A percentile compares a stretch with the other conserved stretches of the same genome.
Evolutionary conservation across 2,888 invertebrate species (phyloP).

Genomic region (Toxonevra muliebris): DNA sequence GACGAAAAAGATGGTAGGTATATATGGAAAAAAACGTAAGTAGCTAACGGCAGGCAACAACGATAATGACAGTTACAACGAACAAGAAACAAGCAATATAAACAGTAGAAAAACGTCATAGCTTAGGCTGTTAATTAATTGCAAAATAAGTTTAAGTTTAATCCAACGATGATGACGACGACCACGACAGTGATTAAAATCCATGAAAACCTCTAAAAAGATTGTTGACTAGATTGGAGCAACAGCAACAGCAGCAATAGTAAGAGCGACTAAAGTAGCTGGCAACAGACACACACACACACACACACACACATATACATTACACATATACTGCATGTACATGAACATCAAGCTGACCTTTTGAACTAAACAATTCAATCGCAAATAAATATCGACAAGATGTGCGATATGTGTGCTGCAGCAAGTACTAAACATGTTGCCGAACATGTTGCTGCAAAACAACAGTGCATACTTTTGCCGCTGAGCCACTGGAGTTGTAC

Average conservation of each 20-base stretch:
- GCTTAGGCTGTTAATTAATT: slow-evolving; percentile 36
- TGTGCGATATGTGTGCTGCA: slow-evolving; percentile 22
- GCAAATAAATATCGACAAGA: slow-evolving; percentile 34
- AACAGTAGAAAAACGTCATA: not conserved
- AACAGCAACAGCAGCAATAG: slow-evolving; percentile 37
- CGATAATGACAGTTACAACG: not conserved
- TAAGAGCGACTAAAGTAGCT: slow-evolving; percentile 1
- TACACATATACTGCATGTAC: not conserved
- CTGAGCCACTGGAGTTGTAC: too few species aligned
- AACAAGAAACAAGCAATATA: not conserved
- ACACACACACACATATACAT: slow-evolving; percentile 16
- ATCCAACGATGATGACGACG: slow-evolving; percentile 20
- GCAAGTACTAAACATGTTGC: not conserved
- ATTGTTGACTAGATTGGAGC: slow-evolving; percentile 13
- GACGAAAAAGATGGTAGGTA: not conserved
- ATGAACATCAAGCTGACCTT: slow-evolving; percentile 26
- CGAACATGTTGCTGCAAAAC: not conserved
- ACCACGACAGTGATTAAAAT: slow-evolving; percentile 40
- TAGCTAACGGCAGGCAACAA: slow-evolving; percentile 28
- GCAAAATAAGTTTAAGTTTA: slow-evolving; percentile 33
- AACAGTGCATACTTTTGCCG: too few species aligned
- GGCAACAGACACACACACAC: not conserved
- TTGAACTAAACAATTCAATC: slow-evolving; percentile 37
- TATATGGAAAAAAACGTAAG: not conserved
- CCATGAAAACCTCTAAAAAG: slow-evolving; percentile 39